These are phyloP conservation scores for Bothrops jararaca DNA, from an alignment of 2,113 vertebrate genomes.

Conservation along the genomic window DNA sequence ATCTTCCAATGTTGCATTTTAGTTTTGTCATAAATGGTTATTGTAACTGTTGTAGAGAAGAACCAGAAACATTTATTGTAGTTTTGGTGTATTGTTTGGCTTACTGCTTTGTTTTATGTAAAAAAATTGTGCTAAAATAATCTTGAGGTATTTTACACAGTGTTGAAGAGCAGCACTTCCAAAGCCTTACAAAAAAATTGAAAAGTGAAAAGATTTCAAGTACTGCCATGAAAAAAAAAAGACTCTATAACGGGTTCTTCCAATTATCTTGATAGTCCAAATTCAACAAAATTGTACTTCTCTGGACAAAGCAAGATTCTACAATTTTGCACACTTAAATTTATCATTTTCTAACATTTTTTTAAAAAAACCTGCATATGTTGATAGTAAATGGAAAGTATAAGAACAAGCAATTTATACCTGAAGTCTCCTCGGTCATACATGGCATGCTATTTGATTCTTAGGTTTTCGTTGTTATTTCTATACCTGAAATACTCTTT, in stretches of 20 bases:
- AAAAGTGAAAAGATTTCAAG: not conserved
- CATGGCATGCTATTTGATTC: not conserved
- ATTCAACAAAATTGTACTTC: not conserved
- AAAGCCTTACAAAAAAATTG: not conserved
- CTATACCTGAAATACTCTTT: not conserved
- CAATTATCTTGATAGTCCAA: not conserved
- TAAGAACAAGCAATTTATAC: constrained; percentile 13
- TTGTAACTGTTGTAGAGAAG: not conserved
- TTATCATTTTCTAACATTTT: not conserved
- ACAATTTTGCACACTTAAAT: not conserved
- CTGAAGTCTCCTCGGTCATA: constrained; percentile 18
- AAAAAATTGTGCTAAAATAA: not conserved
- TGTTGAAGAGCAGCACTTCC: not conserved
- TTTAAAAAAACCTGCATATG: not conserved
- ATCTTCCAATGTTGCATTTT: not conserved
- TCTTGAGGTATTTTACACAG: not conserved
- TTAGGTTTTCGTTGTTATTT: not conserved
- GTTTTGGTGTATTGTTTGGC: not conserved
- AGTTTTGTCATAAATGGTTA: not conserved
- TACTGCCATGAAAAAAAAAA: not conserved
- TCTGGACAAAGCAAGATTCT: not conserved
- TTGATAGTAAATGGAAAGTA: not conserved
- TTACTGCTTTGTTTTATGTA: not conserved
- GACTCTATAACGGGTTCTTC: not conserved
- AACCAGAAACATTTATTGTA: not conserved